These are phyloP conservation scores for Acrobasis suavella DNA, from an alignment of 2,888 invertebrate species.

Conservation along the genomic window DNA sequence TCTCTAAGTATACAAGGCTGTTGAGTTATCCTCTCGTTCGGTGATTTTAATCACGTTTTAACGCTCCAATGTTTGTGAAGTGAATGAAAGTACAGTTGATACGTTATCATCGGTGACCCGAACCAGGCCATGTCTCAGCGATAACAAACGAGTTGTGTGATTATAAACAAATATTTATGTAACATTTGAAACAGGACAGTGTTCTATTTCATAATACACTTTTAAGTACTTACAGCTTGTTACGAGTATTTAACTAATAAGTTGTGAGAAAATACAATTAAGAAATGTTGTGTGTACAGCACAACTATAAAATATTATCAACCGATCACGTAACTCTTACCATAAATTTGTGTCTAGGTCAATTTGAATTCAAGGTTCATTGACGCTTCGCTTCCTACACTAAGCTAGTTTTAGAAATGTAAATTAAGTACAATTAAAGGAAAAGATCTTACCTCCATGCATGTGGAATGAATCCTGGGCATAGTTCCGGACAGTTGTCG, in stretches of 20 bases:
- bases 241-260: not conserved
- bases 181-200: slow-evolving; percentile 15
- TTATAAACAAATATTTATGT: slow-evolving; percentile 26
- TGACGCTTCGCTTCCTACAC: slow-evolving; percentile 24
- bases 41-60: slow-evolving; percentile 48
- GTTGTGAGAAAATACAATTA: not conserved
- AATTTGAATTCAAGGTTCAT: slow-evolving; percentile 22
- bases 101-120: slow-evolving; percentile 55
- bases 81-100: slow-evolving; percentile 48
- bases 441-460: slow-evolving; percentile 90
- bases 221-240: slow-evolving; percentile 12
- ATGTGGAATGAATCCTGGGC: slow-evolving; percentile 92
- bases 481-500: slow-evolving; percentile 90
- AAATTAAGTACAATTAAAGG: slow-evolving; percentile 20
- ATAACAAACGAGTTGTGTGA: slow-evolving; percentile 35
- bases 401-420: slow-evolving; percentile 3
- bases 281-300: not conserved
- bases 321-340: not conserved
- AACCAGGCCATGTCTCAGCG: slow-evolving; percentile 34
- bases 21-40: slow-evolving; percentile 47
- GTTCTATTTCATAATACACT: slow-evolving; percentile 6
- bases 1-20: slow-evolving; percentile 50
- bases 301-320: not conserved
- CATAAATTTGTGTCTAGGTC: slow-evolving; percentile 12
- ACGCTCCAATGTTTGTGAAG: slow-evolving; percentile 36